These are phyloP conservation scores for Nothura maculosa DNA, from an alignment of 2,797 vertebrate species.

Conservation along the genomic window DNA sequence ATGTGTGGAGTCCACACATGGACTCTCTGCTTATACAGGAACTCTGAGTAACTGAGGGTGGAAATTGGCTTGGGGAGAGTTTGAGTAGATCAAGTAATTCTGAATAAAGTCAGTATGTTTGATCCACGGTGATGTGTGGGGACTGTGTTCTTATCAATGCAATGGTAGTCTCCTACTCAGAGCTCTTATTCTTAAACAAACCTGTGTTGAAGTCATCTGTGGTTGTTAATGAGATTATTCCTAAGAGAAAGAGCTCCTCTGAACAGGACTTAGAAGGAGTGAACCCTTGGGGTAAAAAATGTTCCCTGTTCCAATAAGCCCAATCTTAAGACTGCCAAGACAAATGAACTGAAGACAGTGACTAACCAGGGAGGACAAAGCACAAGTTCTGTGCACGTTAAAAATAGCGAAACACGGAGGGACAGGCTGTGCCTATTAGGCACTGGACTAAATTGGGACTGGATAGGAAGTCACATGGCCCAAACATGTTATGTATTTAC, in stretches of 20 bases:
- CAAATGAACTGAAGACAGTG: slow-evolving; percentile 17
- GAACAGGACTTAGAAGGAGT: not conserved
- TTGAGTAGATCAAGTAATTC: not conserved
- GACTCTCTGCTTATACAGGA: accelerated
- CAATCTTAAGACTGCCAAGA: slow-evolving; percentile 30
- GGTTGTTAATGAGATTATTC: not conserved
- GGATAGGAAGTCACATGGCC: slow-evolving; percentile 54
- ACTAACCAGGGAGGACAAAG: slow-evolving; percentile 25
- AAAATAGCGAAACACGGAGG: slow-evolving; percentile 48
- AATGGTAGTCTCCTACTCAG: not conserved
- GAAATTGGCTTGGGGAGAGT: not conserved
- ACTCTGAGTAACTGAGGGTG: not conserved
- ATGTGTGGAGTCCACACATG: not conserved
- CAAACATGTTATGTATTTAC: slow-evolving; percentile 23
- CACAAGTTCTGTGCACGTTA: not conserved
- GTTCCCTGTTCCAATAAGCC: slow-evolving; percentile 11
- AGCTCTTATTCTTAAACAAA: not conserved
- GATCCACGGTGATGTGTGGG: not conserved
- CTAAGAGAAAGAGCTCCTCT: not conserved
- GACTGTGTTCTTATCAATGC: not conserved
- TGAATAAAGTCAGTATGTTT: not conserved
- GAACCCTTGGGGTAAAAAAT: not conserved
- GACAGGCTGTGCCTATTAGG: slow-evolving; percentile 28
- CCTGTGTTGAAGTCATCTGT: not conserved
- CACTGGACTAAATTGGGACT: slow-evolving; percentile 54